Percentiles rank a stretch among this genome's conserved stretches.
Conservation (phyloP, 2,113 vertebrate genomes). For the Dromaius novaehollandiae region DNA sequence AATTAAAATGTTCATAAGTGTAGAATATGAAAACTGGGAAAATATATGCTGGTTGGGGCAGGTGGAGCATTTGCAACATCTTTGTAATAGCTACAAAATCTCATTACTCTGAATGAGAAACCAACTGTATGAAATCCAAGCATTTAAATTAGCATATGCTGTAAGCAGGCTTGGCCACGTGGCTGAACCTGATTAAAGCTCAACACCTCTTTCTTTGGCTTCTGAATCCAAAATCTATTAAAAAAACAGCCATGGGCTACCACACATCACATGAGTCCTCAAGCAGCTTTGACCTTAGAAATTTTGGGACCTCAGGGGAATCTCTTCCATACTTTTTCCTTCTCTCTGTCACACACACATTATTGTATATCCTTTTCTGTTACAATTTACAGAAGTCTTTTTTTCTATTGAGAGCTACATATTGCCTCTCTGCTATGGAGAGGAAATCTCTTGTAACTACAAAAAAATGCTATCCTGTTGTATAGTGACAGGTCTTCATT, state of each 20-base stretch:
- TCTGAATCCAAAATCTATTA: neutral
- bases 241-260: neutral
- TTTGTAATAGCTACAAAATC: conserved; percentile 59
- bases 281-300: neutral
- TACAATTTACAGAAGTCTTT: neutral
- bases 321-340: neutral
- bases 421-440: neutral
- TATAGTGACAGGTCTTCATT: neutral
- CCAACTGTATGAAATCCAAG: conserved; percentile 36
- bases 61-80: conserved; percentile 52
- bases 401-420: neutral
- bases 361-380: neutral
- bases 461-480: neutral
- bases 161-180: conserved; percentile 36
- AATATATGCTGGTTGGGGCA: conserved; percentile 39
- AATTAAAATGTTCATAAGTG: conserved; percentile 60
- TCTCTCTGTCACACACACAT: neutral
- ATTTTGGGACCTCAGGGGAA: neutral
- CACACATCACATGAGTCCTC: neutral
- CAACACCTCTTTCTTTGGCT: conserved; percentile 34
- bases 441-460: neutral
- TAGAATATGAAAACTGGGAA: conserved; percentile 32
- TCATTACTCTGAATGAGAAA: conserved; percentile 58
- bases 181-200: conserved; percentile 45
- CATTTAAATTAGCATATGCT: conserved; percentile 63